These are phyloP conservation scores for Encarsia formosa DNA, from an alignment of 2,888 invertebrate genomes.

Conservation along the genomic window DNA sequence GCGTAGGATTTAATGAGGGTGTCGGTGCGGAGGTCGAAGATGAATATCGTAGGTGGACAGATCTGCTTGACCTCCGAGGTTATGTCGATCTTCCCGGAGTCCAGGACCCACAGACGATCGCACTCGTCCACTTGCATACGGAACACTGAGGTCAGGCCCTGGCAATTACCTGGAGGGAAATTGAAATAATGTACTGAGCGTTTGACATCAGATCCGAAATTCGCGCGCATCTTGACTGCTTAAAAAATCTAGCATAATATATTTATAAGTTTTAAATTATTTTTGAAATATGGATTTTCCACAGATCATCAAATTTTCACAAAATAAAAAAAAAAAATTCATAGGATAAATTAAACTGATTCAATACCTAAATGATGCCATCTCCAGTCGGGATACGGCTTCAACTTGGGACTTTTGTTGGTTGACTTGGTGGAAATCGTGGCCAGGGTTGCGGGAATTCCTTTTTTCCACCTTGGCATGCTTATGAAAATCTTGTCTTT, in stretches of 20 bases:
- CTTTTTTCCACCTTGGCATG: slow-evolving; percentile 71
- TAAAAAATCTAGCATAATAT: no score
- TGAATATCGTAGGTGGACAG: slow-evolving; percentile 69
- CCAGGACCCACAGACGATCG: slow-evolving; percentile 74
- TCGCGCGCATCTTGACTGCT: no score
- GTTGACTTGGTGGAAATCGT: slow-evolving; percentile 60
- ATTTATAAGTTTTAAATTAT: no score
- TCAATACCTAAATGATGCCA: slow-evolving; percentile 64
- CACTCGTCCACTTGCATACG: slow-evolving; percentile 71
- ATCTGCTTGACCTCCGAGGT: slow-evolving; percentile 66
- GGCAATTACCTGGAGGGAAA: slow-evolving; percentile 62
- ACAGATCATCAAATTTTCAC: no score
- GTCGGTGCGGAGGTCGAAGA: slow-evolving; percentile 69
- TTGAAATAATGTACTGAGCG: no score
- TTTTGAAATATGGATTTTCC: no score
- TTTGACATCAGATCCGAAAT: no score
- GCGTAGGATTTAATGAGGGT: slow-evolving; percentile 59
- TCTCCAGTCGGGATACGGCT: slow-evolving; percentile 73
- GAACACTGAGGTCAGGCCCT: slow-evolving; percentile 72
- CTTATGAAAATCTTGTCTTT: slow-evolving; percentile 68
- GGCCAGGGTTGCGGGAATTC: slow-evolving; percentile 71
- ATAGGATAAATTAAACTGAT: no score
- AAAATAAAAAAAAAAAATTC: no score
- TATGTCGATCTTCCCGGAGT: slow-evolving; percentile 70
- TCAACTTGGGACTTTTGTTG: slow-evolving; percentile 59